Evolutionary conservation across 2,113 vertebrate species (phyloP).

Genomic region (Callaeas wilsoni): DNA sequence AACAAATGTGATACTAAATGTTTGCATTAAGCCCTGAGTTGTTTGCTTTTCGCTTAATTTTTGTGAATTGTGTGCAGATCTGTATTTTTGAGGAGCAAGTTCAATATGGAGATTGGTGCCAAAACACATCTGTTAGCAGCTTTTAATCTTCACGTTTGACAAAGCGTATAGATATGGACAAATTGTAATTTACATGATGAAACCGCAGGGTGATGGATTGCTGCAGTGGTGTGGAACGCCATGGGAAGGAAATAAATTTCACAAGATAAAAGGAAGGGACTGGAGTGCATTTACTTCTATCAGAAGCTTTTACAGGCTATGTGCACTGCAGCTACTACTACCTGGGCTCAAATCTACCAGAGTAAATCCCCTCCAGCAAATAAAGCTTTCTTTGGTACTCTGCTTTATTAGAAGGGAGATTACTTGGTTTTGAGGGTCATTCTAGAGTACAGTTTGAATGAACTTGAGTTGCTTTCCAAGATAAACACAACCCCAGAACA

Average conservation of each 20-base stretch:
- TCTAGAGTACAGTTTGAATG: conserved; percentile 37
- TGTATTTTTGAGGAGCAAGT: neutral
- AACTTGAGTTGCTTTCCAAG: conserved; percentile 56
- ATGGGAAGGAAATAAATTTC: conserved; percentile 14
- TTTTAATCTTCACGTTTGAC: conserved; percentile 43
- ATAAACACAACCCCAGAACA: conserved; percentile 47
- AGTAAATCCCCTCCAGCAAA: conserved; percentile 47
- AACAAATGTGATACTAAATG: fast-evolving
- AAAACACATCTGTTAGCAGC: conserved; percentile 42
- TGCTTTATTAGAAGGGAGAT: conserved; percentile 30
- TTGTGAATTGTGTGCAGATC: neutral
- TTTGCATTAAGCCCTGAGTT: neutral
- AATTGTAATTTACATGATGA: conserved; percentile 53
- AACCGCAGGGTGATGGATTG: conserved; percentile 6
- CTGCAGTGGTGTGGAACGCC: neutral
- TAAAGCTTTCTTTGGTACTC: conserved; percentile 29
- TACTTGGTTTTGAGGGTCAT: conserved; percentile 57
- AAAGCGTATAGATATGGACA: neutral
- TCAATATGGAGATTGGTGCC: neutral
- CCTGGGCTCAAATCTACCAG: conserved; percentile 6
- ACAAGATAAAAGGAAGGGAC: conserved; percentile 37
- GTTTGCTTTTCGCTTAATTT: neutral
- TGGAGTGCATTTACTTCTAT: conserved; percentile 26
- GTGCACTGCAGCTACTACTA: neutral
- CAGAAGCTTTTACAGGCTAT: neutral